Evolutionary conservation across 2,888 invertebrate species (phyloP).

Genomic region (Nomada goodeniana): DNA sequence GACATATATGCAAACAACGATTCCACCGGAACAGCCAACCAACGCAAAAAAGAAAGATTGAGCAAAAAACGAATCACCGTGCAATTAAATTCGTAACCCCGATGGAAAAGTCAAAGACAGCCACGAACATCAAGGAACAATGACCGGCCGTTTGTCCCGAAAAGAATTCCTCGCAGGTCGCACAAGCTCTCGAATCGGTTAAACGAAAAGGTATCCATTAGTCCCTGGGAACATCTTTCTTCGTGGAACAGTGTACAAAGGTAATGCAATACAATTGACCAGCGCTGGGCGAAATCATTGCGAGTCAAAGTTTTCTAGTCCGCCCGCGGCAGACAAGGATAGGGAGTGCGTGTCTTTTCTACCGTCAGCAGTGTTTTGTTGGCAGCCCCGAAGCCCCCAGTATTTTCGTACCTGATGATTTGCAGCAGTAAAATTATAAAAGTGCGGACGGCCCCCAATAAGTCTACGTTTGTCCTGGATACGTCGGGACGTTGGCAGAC

Average conservation of each 20-base stretch:
- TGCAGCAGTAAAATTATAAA: constrained; percentile 74
- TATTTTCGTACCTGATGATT: constrained; percentile 75
- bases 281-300: constrained; percentile 4
- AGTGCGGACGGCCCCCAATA: constrained; percentile 46
- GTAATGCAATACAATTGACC: constrained; percentile 31
- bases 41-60: neutral
- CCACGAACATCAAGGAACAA: too few species aligned
- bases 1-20: neutral
- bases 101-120: neutral
- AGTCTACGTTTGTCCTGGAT: constrained; percentile 11
- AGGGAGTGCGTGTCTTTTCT: neutral
- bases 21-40: too few species aligned
- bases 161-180: constrained; percentile 36
- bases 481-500: neutral
- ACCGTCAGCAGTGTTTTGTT: neutral
- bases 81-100: constrained; percentile 12
- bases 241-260: constrained; percentile 7
- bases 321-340: neutral
- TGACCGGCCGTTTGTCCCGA: neutral
- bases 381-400: neutral
- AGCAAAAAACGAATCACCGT: neutral
- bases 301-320: constrained; percentile 33
- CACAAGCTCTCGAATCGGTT: neutral
- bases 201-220: neutral
- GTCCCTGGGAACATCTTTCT: neutral